Percentiles rank a stretch among this genome's conserved stretches.
These are phyloP conservation scores for Scaptodrosophila lebanonensis DNA, from an alignment of 1,140 invertebrate genomes.

Conservation along the genomic window DNA sequence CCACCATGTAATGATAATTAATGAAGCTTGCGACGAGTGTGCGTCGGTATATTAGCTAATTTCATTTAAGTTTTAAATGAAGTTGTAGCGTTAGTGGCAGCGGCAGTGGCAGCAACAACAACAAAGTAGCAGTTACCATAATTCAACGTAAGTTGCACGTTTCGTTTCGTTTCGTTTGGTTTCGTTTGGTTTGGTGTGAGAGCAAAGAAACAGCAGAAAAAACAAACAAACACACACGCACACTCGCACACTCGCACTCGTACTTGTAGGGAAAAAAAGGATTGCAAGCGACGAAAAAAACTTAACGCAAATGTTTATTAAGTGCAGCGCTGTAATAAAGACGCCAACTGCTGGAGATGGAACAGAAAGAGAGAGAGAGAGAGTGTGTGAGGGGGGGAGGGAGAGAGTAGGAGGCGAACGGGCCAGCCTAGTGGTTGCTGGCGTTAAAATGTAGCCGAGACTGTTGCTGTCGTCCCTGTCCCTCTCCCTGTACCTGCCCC, in stretches of 20 bases:
- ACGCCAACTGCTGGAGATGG: constrained; percentile 43
- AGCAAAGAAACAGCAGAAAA: neutral
- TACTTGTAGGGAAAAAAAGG: neutral
- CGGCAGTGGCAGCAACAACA: constrained; percentile 11
- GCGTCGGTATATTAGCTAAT: constrained; percentile 57
- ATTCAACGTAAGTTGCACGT: constrained; percentile 43
- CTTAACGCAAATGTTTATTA: constrained; percentile 70
- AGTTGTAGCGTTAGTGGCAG: constrained; percentile 25
- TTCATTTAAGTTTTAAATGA: constrained; percentile 62
- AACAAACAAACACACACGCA: neutral
- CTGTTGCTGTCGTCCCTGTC: no score
- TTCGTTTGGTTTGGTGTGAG: no score
- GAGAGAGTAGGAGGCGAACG: no score
- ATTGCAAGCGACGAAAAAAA: constrained; percentile 23
- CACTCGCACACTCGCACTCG: no score
- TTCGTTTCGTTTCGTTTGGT: neutral
- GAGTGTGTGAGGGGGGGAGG: neutral
- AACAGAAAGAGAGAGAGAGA: neutral
- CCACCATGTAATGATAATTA: constrained; percentile 47
- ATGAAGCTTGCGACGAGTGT: constrained; percentile 34
- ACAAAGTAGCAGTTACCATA: constrained; percentile 46
- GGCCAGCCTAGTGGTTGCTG: neutral
- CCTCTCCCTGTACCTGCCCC: neutral
- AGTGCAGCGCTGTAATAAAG: constrained; percentile 68
- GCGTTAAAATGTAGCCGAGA: constrained; percentile 16